Evolutionary conservation across 2,888 invertebrate species (phyloP).

Genomic region (Tipula unca): DNA sequence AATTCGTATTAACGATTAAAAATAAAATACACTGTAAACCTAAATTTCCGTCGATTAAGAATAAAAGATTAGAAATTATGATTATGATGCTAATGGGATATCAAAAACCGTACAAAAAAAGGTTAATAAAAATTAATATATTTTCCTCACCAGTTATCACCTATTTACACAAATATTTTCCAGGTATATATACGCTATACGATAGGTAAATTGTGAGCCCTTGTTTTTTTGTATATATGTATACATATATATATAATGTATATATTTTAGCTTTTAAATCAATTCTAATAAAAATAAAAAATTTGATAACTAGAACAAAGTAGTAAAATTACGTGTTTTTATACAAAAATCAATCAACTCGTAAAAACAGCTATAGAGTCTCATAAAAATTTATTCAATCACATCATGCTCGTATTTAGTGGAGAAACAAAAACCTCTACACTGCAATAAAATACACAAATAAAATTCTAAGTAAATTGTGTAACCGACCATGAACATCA

Average conservation of each 20-base stretch:
- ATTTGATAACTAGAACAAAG: background rate
- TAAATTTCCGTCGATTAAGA: background rate
- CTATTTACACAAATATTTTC: background rate
- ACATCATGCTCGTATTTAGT: background rate
- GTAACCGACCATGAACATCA: background rate
- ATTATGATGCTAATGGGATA: background rate
- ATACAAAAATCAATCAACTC: slow-evolving; percentile 8
- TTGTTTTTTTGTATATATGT: background rate
- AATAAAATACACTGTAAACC: background rate
- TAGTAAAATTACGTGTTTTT: background rate
- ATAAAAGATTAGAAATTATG: background rate
- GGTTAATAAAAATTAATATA: background rate
- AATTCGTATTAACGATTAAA: background rate
- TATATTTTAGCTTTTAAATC: background rate
- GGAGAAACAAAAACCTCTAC: background rate
- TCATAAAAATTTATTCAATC: background rate
- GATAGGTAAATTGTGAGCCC: background rate
- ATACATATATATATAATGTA: no score
- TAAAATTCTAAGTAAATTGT: background rate
- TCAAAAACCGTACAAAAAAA: background rate
- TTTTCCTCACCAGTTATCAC: slow-evolving; percentile 14
- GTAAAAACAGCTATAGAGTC: background rate
- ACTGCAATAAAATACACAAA: background rate
- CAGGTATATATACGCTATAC: background rate
- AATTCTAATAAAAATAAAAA: background rate